Evolutionary conservation across 2,113 vertebrate genomes (phyloP).

Genomic region (Elgaria multicarinata): DNA sequence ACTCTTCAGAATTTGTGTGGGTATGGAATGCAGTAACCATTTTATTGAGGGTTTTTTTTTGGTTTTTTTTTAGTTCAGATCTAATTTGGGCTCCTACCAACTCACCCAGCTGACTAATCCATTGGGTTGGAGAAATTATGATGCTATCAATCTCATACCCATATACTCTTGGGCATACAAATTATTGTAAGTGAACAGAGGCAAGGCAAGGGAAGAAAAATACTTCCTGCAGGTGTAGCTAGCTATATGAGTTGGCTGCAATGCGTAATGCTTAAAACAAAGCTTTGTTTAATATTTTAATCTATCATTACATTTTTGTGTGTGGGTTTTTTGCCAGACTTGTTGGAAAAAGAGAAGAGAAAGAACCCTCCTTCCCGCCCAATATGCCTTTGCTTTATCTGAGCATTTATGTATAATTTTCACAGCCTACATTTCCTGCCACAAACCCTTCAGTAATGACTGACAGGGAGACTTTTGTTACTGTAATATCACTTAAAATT

Average conservation of each 20-base stretch:
- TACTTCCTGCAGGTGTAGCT: neutral
- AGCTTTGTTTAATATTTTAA: neutral
- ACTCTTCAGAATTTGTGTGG: neutral
- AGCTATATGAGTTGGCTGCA: neutral
- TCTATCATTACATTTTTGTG: neutral
- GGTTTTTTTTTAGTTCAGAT: neutral
- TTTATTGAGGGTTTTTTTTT: no score
- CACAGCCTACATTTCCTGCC: constrained; percentile 36
- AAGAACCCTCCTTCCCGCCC: neutral
- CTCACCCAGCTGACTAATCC: neutral
- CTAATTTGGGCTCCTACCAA: neutral
- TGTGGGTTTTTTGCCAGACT: constrained; percentile 16
- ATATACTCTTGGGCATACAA: neutral
- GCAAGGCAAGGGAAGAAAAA: neutral
- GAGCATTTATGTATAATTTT: constrained; percentile 52
- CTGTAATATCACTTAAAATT: constrained; percentile 58
- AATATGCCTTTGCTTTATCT: constrained; percentile 21
- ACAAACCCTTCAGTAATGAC: constrained; percentile 24
- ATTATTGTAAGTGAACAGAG: neutral
- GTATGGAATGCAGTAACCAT: neutral
- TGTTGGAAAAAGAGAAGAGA: constrained; percentile 40
- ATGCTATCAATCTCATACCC: neutral
- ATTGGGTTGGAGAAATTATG: neutral
- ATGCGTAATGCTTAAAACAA: constrained; percentile 8
- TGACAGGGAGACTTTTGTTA: constrained; percentile 56